Conservation (phyloP, 2,797 vertebrate species). For the Coendou prehensilis region DNA sequence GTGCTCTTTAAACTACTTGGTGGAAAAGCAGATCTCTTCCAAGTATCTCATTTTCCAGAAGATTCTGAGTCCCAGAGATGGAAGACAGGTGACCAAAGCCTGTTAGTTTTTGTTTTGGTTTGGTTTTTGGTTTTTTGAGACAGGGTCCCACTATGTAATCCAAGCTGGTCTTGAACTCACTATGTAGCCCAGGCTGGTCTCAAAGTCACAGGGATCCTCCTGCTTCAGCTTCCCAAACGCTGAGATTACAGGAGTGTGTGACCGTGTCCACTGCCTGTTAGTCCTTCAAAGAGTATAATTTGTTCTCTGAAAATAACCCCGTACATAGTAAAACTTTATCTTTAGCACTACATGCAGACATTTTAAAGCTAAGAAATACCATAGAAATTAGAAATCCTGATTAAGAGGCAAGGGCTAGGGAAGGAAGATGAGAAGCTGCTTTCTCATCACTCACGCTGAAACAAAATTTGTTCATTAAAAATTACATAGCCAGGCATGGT, state of each 20-base stretch:
- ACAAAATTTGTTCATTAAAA: constrained; percentile 38
- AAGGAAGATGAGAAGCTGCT: not conserved
- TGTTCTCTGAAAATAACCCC: not conserved
- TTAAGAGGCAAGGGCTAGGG: not conserved
- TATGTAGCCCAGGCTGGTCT: not conserved
- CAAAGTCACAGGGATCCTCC: not conserved
- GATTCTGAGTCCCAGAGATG: not conserved
- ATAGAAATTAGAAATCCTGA: constrained; percentile 33
- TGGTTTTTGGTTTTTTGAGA: not conserved
- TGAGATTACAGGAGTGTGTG: not conserved
- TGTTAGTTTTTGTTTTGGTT: not conserved
- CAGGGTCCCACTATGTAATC: not conserved
- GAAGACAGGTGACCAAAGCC: not conserved
- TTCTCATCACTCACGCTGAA: constrained; percentile 24
- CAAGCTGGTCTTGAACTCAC: too few species aligned
- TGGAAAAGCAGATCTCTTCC: not conserved
- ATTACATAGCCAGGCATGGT: not conserved
- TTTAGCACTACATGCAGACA: not conserved
- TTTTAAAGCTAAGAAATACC: constrained; percentile 27
- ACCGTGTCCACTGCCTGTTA: not conserved
- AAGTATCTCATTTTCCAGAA: not conserved
- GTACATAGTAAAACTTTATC: not conserved
- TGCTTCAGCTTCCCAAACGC: not conserved
- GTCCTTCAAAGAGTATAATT: constrained; percentile 4
- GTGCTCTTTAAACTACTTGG: not conserved